Conservation (phyloP, 2,888 invertebrate species). For the Pseudanteris insignis region DNA sequence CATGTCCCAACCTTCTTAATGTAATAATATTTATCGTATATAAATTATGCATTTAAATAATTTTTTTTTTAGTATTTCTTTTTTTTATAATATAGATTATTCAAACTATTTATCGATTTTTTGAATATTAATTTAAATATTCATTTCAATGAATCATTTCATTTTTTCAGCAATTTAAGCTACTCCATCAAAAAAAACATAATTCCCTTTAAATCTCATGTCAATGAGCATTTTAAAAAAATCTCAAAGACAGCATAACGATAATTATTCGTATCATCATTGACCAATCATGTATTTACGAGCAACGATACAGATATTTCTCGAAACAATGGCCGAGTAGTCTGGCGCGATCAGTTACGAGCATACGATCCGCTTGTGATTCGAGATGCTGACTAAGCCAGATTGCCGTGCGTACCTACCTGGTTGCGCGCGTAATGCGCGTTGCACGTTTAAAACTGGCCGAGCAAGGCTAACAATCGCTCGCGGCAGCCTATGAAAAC, state of each 20-base stretch:
- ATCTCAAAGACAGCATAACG: conserved; percentile 1
- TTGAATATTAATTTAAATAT: too few species aligned
- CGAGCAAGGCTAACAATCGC: conserved; percentile 36
- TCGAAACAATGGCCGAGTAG: conserved; percentile 15
- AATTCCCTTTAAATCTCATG: too few species aligned
- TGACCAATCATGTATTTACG: conserved; percentile 16
- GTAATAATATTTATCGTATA: too few species aligned
- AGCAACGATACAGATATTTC: conserved; percentile 19
- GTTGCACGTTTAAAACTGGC: conserved; percentile 23
- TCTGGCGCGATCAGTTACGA: not conserved
- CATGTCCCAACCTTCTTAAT: too few species aligned
- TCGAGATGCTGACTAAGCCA: conserved; percentile 15
- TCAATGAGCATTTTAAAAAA: not conserved
- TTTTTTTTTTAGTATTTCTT: too few species aligned
- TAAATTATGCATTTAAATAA: too few species aligned
- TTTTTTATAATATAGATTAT: too few species aligned
- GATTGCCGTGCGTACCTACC: conserved; percentile 17
- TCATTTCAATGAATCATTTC: too few species aligned
- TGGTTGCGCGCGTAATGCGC: conserved; percentile 31
- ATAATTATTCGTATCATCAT: conserved; percentile 1
- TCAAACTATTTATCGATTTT: too few species aligned
- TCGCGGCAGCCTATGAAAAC: conserved; percentile 26
- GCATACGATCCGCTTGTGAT: conserved; percentile 32
- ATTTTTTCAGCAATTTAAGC: too few species aligned
- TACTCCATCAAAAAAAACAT: too few species aligned